These are phyloP conservation scores for Alosa alosa DNA, from an alignment of 2,113 vertebrate genomes.

Conservation along the genomic window DNA sequence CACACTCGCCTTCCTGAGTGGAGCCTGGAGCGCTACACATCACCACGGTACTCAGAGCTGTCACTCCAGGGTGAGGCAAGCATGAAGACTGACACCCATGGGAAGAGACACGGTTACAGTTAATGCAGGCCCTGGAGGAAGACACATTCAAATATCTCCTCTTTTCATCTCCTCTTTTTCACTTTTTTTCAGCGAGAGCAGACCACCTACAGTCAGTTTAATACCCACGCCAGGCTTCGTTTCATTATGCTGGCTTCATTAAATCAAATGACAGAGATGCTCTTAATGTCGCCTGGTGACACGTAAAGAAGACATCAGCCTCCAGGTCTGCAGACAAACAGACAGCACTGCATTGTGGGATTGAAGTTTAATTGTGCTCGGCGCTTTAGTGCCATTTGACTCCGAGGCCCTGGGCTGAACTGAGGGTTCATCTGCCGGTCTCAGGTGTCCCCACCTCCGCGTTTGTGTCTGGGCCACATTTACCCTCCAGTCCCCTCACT, in stretches of 20 bases:
- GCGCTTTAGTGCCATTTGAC: constrained; percentile 43
- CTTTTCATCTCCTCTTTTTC: not conserved
- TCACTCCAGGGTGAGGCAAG: not conserved
- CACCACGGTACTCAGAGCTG: not conserved
- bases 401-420: constrained; percentile 39
- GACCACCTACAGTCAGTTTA: constrained; percentile 32
- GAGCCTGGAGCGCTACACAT: not conserved
- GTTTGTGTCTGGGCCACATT: not conserved
- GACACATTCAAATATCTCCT: constrained; percentile 17
- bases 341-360: constrained; percentile 24
- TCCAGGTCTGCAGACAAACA: constrained; percentile 28
- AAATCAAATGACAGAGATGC: constrained; percentile 47
- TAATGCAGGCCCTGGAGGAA: not conserved
- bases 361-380: constrained; percentile 43
- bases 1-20: not conserved
- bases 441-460: not conserved
- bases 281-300: constrained; percentile 43
- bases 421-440: not conserved
- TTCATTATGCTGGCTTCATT: constrained; percentile 54
- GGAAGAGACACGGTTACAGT: not conserved
- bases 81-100: not conserved
- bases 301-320: constrained; percentile 21
- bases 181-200: constrained; percentile 17
- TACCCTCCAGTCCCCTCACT: too few relatives aligned
- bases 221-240: constrained; percentile 33